phyloP scores from a whole-genome alignment of 2,888 invertebrate species.

The Lissonota sp. region DNA sequence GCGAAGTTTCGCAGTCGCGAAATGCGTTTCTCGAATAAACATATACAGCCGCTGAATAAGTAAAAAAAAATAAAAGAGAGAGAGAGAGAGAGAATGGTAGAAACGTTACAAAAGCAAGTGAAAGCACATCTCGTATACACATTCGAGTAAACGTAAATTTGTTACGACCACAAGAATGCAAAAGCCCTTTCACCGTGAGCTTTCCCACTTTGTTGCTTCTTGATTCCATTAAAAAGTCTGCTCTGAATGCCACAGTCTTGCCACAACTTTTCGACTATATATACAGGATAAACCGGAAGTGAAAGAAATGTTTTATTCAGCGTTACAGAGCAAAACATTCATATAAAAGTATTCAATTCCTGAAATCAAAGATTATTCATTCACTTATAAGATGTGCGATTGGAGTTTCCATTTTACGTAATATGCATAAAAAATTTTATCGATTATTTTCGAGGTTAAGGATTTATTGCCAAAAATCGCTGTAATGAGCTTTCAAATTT shows the following conservation, averaged over 20 bases:
- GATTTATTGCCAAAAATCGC: too few relatives aligned
- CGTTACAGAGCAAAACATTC: not conserved
- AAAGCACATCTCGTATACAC: slow-evolving; percentile 7
- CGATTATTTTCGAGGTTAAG: too few relatives aligned
- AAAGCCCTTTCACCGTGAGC: slow-evolving; percentile 18
- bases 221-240: slow-evolving; percentile 57
- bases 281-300: not conserved
- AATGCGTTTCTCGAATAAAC: slow-evolving; percentile 60
- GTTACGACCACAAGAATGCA: slow-evolving; percentile 35
- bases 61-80: slow-evolving; percentile 8
- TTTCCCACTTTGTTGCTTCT: slow-evolving; percentile 57
- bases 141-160: slow-evolving; percentile 55
- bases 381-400: not conserved
- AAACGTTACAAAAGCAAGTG: slow-evolving; percentile 27
- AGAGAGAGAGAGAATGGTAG: not conserved
- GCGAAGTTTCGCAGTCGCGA: slow-evolving; percentile 61
- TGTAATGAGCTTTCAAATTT: too few relatives aligned
- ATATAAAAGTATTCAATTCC: not conserved
- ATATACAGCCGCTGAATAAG: slow-evolving; percentile 32
- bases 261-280: slow-evolving; percentile 1
- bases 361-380: not conserved
- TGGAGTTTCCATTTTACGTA: not conserved
- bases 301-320: slow-evolving; percentile 29
- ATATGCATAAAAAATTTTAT: too few relatives aligned
- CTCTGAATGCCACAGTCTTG: not conserved